These are phyloP conservation scores for Andricus curvator DNA, from an alignment of 2,888 invertebrate species.

Conservation along the genomic window DNA sequence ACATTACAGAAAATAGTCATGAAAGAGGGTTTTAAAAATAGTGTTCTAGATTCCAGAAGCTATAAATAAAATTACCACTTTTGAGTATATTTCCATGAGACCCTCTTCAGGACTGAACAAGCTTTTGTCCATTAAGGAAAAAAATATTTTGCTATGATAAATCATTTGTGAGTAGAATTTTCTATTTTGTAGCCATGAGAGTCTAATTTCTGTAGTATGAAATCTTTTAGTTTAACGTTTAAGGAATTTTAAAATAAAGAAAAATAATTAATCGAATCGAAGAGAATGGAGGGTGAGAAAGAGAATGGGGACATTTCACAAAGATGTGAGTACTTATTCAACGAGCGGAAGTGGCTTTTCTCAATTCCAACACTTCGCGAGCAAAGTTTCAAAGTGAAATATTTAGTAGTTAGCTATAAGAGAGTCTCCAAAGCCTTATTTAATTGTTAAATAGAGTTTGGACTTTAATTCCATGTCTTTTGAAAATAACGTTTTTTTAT, in stretches of 20 bases:
- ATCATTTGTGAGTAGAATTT: too few species aligned
- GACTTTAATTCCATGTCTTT: not conserved
- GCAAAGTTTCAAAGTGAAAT: conserved; percentile 13
- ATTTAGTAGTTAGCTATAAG: not conserved
- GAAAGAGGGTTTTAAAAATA: not conserved
- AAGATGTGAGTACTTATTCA: conserved; percentile 2
- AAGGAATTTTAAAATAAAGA: too few species aligned
- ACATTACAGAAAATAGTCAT: not conserved
- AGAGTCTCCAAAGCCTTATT: not conserved
- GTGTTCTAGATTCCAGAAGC: not conserved
- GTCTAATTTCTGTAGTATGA: too few species aligned
- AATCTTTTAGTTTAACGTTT: too few species aligned
- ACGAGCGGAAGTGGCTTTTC: conserved; percentile 13
- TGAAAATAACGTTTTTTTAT: not conserved
- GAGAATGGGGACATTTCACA: not conserved
- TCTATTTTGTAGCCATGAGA: too few species aligned
- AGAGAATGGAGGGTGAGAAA: not conserved
- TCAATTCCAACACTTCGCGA: conserved; percentile 15
- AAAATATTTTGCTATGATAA: too few species aligned
- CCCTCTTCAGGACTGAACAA: not conserved
- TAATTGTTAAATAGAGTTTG: not conserved
- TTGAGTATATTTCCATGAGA: not conserved
- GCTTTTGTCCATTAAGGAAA: not conserved
- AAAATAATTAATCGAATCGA: not conserved
- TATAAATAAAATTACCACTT: not conserved